Conservation (phyloP, 1,140 invertebrate species). For the Tyrophagus putrescentiae region DNA sequence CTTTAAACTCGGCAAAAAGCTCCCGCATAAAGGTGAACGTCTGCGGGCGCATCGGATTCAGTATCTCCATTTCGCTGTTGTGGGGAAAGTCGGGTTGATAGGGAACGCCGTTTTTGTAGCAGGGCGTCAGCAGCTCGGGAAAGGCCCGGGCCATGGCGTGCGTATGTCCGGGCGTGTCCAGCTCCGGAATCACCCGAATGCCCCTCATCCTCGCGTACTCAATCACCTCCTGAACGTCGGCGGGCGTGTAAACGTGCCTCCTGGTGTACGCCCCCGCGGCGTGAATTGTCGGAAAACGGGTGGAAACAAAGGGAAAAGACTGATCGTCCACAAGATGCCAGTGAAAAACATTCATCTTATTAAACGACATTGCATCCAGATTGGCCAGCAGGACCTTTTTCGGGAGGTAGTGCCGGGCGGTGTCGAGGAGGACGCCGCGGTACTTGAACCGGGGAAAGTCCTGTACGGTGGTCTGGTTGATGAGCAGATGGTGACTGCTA, state of each 20-base stretch:
- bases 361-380: slow-evolving; percentile 38
- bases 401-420: slow-evolving; percentile 60
- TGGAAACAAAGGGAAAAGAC: slow-evolving; percentile 45
- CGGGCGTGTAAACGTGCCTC: slow-evolving; percentile 30
- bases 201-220: slow-evolving; percentile 35
- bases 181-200: slow-evolving; percentile 35
- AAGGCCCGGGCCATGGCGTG: slow-evolving; percentile 31
- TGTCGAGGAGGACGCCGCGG: slow-evolving; percentile 65
- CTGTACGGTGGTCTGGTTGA: slow-evolving; percentile 42
- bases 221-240: slow-evolving; percentile 33
- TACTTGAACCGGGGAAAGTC: slow-evolving; percentile 58
- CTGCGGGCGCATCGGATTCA: slow-evolving; percentile 49
- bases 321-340: slow-evolving; percentile 50
- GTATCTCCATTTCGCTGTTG: slow-evolving; percentile 50
- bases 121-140: slow-evolving; percentile 30
- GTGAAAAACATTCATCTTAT: slow-evolving; percentile 44
- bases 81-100: slow-evolving; percentile 25
- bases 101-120: slow-evolving; percentile 29
- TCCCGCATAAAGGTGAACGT: slow-evolving; percentile 50
- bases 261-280: slow-evolving; percentile 17
- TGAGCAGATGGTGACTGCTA: slow-evolving; percentile 23
- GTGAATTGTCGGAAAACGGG: slow-evolving; percentile 40
- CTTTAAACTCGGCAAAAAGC: slow-evolving; percentile 51
- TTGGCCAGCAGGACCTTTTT: slow-evolving; percentile 46
- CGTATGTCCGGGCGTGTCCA: slow-evolving; percentile 38